Evolutionary conservation across 2,113 vertebrate genomes (phyloP).

Genomic region (Colossoma macropomum): DNA sequence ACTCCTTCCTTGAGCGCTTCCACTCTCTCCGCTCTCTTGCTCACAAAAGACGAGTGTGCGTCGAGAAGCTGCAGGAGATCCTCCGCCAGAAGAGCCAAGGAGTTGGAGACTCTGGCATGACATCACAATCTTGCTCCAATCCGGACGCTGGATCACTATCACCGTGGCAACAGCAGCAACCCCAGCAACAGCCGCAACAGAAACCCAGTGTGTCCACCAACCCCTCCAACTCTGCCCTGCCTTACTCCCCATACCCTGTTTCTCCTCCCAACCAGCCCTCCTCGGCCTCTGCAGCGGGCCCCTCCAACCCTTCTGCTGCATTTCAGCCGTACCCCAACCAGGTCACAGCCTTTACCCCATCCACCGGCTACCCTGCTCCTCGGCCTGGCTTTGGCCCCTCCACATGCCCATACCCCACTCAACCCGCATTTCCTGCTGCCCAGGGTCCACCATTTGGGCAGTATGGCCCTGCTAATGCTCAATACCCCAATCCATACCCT

Average conservation of each 20-base stretch:
- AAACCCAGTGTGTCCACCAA: constrained; percentile 70
- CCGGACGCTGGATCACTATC: constrained; percentile 51
- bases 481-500: constrained; percentile 72
- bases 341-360: constrained; percentile 38
- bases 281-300: constrained; percentile 53
- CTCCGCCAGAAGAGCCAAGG: constrained; percentile 73
- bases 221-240: constrained; percentile 72
- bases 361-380: constrained; percentile 67
- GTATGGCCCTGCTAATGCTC: constrained; percentile 65
- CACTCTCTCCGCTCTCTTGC: constrained; percentile 81
- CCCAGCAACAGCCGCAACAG: constrained; percentile 59
- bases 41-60: constrained; percentile 85
- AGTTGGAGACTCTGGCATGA: constrained; percentile 55
- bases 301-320: constrained; percentile 60
- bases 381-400: constrained; percentile 61
- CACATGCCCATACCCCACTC: constrained; percentile 75
- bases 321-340: constrained; percentile 72
- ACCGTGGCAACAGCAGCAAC: constrained; percentile 65
- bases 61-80: constrained; percentile 93
- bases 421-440: constrained; percentile 71
- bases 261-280: constrained; percentile 49
- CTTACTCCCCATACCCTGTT: constrained; percentile 64
- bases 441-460: constrained; percentile 76
- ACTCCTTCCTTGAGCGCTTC: constrained; percentile 88
- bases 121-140: constrained; percentile 58